phyloP scores from a whole-genome alignment of 2,888 invertebrate genomes.

The Anoncus sp. region DNA sequence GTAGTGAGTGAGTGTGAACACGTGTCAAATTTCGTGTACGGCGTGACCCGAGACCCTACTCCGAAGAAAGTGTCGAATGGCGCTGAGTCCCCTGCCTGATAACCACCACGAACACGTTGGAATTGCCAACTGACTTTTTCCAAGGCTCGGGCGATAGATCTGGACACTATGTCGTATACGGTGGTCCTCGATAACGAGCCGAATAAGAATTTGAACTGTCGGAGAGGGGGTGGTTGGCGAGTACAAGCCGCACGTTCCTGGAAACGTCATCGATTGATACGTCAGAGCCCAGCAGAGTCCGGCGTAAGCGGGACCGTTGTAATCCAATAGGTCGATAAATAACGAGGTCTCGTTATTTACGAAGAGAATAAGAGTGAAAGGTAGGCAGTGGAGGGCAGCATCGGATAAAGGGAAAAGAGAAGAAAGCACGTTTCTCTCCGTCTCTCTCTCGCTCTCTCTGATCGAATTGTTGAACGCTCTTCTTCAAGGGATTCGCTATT shows the following conservation, averaged over 20 bases:
- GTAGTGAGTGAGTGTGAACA: constrained; percentile 60
- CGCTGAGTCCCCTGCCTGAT: constrained; percentile 37
- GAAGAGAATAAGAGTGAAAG: constrained; percentile 28
- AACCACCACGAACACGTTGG: constrained; percentile 10
- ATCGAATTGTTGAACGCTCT: constrained; percentile 16
- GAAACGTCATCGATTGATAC: constrained; percentile 59
- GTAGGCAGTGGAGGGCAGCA: not conserved
- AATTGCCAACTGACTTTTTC: constrained; percentile 36
- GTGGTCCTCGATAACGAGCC: constrained; percentile 55
- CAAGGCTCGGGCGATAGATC: constrained; percentile 14
- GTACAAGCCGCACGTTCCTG: constrained; percentile 36
- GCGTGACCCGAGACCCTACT: constrained; percentile 56
- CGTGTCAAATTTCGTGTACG: constrained; percentile 71
- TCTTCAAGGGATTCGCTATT: constrained; percentile 24
- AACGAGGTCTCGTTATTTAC: constrained; percentile 64
- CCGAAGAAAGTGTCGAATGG: constrained; percentile 52
- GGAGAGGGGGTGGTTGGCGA: constrained; percentile 6
- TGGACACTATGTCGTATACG: not conserved
- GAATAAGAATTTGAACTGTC: constrained; percentile 9
- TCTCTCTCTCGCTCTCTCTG: too few species aligned
- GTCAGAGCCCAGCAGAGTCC: constrained; percentile 24
- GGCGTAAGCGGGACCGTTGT: constrained; percentile 27
- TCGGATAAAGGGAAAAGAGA: constrained; percentile 16
- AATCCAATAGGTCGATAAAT: constrained; percentile 62
- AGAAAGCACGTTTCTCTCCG: constrained; percentile 10